These are phyloP conservation scores for Masticophis lateralis DNA, from an alignment of 2,797 vertebrate genomes.

Conservation along the genomic window DNA sequence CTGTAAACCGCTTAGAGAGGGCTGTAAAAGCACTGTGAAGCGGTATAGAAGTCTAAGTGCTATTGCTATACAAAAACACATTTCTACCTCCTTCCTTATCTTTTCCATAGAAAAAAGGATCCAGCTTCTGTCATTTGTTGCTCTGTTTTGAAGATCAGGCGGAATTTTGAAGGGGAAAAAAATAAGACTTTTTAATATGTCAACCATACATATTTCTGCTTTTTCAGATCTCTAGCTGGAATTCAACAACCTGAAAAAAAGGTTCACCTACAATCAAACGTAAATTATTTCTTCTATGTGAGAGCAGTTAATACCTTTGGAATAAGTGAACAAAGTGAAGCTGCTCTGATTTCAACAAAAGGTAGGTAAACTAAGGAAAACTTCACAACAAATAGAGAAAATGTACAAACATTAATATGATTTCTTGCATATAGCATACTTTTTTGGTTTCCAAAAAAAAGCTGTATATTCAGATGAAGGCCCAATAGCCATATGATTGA, in stretches of 20 bases:
- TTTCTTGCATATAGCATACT: not conserved
- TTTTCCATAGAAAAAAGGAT: not conserved
- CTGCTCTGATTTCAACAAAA: constrained; percentile 93
- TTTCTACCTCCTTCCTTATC: not conserved
- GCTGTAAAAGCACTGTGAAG: too few relatives aligned
- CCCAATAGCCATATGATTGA: not conserved
- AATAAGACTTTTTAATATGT: not conserved
- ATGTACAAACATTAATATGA: not conserved
- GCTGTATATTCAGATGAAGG: not conserved
- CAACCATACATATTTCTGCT: constrained; percentile 42
- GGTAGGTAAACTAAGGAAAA: constrained; percentile 69
- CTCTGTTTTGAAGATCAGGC: not conserved
- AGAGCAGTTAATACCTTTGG: constrained; percentile 87
- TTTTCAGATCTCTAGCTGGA: constrained; percentile 84
- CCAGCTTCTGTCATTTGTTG: not conserved
- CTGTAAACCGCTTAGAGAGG: too few relatives aligned
- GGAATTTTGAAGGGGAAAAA: not conserved
- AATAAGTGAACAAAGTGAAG: constrained; percentile 92
- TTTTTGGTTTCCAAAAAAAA: fast-evolving
- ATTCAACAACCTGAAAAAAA: constrained; percentile 82
- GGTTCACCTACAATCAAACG: constrained; percentile 86
- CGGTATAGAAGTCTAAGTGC: too few relatives aligned
- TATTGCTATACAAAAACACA: not conserved
- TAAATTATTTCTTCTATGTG: constrained; percentile 95
- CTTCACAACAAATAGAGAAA: not conserved